Conservation (phyloP, 2,113 vertebrate genomes). For the Ammodytes dubius region DNA sequence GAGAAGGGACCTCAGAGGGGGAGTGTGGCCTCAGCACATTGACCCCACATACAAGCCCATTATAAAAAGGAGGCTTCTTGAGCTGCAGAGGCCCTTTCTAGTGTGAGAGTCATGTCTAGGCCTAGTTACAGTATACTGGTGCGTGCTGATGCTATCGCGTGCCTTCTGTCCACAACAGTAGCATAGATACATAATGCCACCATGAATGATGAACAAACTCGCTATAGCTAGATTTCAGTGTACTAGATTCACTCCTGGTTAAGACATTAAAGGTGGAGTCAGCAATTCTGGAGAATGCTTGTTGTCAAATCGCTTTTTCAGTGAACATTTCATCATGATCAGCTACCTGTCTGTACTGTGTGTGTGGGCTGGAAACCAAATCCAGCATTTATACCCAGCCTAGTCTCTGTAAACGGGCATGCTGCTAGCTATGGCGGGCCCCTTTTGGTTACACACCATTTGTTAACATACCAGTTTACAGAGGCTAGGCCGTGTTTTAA, state of each 20-base stretch:
- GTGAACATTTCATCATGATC: too few species aligned
- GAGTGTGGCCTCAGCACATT: conserved; percentile 59
- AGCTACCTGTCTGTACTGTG: too few species aligned
- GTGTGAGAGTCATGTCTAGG: neutral
- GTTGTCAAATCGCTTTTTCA: too few species aligned
- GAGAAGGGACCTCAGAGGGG: conserved; percentile 59
- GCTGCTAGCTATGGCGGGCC: too few species aligned
- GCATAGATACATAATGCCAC: neutral
- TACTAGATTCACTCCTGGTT: neutral
- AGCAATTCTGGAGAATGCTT: too few species aligned
- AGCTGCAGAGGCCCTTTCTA: conserved; percentile 50
- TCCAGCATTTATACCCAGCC: too few species aligned
- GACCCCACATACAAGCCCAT: conserved; percentile 64
- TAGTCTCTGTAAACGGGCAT: too few species aligned
- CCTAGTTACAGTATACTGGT: conserved; percentile 4
- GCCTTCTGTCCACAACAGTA: conserved; percentile 5
- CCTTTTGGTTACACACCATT: too few species aligned
- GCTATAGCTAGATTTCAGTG: neutral
- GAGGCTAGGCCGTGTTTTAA: too few species aligned
- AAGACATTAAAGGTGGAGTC: too few species aligned
- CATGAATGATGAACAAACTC: neutral
- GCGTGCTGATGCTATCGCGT: neutral
- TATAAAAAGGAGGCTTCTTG: conserved; percentile 57
- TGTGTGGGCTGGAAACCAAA: too few species aligned
- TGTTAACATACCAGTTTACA: too few species aligned